A percentile compares a stretch with the other conserved stretches of the same genome.
phyloP scores from a whole-genome alignment of 2,888 invertebrate species.

The Lasioglossum malachurum region DNA sequence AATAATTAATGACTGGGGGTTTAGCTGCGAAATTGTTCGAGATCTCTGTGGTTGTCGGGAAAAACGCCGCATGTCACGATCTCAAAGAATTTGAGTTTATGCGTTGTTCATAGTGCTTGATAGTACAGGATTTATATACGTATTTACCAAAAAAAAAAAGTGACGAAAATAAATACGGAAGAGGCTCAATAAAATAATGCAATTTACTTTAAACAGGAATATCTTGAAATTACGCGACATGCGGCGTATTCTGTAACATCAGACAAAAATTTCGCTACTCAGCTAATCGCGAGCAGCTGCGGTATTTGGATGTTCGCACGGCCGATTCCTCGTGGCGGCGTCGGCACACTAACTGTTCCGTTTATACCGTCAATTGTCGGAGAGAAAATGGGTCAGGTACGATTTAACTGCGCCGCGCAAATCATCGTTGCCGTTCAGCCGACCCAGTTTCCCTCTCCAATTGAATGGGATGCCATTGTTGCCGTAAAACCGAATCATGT shows the following conservation, averaged over 20 bases:
- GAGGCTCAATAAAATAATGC: too few species aligned
- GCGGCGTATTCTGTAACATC: background rate
- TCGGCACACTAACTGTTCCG: constrained; percentile 49
- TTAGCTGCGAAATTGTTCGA: background rate
- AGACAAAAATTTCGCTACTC: too few species aligned
- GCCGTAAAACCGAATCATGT: constrained; percentile 42
- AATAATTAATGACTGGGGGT: background rate
- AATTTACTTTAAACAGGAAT: too few species aligned
- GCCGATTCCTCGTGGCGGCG: constrained; percentile 19
- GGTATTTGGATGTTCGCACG: constrained; percentile 32
- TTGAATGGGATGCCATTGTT: constrained; percentile 43
- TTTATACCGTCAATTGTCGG: constrained; percentile 60
- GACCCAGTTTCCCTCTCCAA: constrained; percentile 60
- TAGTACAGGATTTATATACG: too few species aligned
- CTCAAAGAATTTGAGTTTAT: too few species aligned
- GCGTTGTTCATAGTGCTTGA: too few species aligned
- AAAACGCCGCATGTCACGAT: too few species aligned
- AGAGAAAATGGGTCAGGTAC: constrained; percentile 66
- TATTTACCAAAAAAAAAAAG: too few species aligned
- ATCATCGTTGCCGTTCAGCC: constrained; percentile 58
- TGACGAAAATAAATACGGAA: too few species aligned
- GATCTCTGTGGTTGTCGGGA: too few species aligned
- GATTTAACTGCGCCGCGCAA: constrained; percentile 59
- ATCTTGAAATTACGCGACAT: too few species aligned
- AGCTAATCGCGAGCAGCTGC: background rate